A percentile compares a stretch with the other conserved stretches of the same genome.
Evolutionary conservation across 2,888 invertebrate genomes (phyloP).

Genomic region (Dynastes maya): DNA sequence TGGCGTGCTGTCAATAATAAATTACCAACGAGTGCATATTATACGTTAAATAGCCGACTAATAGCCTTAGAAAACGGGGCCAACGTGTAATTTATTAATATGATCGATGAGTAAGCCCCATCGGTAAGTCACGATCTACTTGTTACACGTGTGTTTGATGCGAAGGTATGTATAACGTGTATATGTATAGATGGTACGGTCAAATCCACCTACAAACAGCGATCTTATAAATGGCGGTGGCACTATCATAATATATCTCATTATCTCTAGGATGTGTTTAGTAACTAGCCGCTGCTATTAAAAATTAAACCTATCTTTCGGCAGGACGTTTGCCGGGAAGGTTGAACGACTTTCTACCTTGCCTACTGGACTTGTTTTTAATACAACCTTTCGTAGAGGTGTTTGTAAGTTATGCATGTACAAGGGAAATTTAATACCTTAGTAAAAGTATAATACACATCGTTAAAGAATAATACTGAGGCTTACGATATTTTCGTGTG

Average conservation of each 20-base stretch:
- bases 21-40: slow-evolving; percentile 16
- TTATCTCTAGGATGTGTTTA: slow-evolving; percentile 40
- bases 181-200: background rate
- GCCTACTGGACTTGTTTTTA: too few species aligned
- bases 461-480: too few species aligned
- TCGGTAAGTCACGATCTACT: slow-evolving; percentile 18
- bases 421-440: too few species aligned
- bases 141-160: background rate
- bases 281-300: background rate
- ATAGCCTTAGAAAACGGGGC: slow-evolving; percentile 3
- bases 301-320: background rate
- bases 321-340: background rate
- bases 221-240: slow-evolving; percentile 38
- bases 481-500: too few species aligned
- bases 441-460: too few species aligned
- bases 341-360: background rate
- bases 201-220: slow-evolving; percentile 7
- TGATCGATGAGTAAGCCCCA: slow-evolving; percentile 1
- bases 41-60: slow-evolving; percentile 1
- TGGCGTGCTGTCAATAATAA: slow-evolving; percentile 5
- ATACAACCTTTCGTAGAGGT: too few species aligned
- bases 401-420: too few species aligned
- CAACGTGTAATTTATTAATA: slow-evolving; percentile 6
- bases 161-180: background rate
- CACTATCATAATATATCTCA: slow-evolving; percentile 46